These are phyloP conservation scores for Polyploca ridens DNA, from an alignment of 2,888 invertebrate species.

Conservation along the genomic window DNA sequence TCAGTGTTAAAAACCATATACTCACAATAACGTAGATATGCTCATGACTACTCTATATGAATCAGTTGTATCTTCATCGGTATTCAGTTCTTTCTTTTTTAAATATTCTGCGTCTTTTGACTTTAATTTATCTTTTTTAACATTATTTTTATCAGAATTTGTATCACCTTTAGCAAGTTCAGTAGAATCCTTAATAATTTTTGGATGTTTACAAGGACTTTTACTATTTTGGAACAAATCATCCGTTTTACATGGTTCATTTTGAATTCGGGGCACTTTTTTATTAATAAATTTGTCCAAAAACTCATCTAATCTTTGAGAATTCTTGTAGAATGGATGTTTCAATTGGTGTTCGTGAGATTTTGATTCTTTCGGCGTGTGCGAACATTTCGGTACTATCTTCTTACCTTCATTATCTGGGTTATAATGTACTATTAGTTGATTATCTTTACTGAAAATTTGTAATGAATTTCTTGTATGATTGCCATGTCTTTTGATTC, in stretches of 20 bases:
- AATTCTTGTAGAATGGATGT: conserved; percentile 66
- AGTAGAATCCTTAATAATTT: conserved; percentile 8
- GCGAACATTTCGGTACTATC: conserved; percentile 61
- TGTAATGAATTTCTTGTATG: conserved; percentile 40
- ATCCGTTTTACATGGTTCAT: conserved; percentile 42
- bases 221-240: conserved; percentile 32
- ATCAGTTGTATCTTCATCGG: conserved; percentile 24
- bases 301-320: conserved; percentile 60
- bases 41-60: conserved; percentile 43
- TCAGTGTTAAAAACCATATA: conserved; percentile 17
- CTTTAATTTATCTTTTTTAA: neutral
- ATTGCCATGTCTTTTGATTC: conserved; percentile 32
- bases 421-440: conserved; percentile 52
- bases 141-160: conserved; percentile 4
- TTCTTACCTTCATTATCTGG: conserved; percentile 31
- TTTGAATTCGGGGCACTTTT: conserved; percentile 42
- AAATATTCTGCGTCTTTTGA: neutral
- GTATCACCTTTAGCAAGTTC: neutral
- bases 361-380: conserved; percentile 51
- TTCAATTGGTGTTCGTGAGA: conserved; percentile 59
- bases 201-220: conserved; percentile 35
- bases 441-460: conserved; percentile 56
- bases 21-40: conserved; percentile 57
- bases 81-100: neutral
- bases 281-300: conserved; percentile 54